Conservation (phyloP, 2,888 invertebrate genomes). For the Rhodophaea formosa region DNA sequence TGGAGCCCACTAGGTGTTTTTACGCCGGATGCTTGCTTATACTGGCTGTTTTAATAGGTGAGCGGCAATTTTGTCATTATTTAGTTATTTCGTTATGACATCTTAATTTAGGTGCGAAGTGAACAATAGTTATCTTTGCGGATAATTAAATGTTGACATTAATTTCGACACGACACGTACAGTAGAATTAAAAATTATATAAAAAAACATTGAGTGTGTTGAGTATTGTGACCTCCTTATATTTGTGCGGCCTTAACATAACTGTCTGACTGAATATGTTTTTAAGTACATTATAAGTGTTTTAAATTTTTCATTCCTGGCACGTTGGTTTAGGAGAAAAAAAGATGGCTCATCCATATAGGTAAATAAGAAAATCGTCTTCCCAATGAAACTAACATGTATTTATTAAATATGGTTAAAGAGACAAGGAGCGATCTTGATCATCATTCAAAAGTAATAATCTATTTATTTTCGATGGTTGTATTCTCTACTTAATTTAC, state of each 20-base stretch:
- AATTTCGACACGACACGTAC: background rate
- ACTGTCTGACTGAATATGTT: background rate
- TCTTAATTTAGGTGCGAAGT: background rate
- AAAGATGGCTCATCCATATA: no score
- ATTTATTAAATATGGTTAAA: no score
- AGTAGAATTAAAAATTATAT: background rate
- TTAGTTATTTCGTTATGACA: constrained; percentile 18
- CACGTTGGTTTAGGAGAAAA: no score
- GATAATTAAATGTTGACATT: constrained; percentile 9
- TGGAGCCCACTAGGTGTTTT: constrained; percentile 53
- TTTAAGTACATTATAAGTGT: background rate
- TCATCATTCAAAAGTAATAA: no score
- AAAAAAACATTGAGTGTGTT: constrained; percentile 6
- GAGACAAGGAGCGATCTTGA: no score
- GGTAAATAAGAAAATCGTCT: no score
- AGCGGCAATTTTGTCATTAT: constrained; percentile 34
- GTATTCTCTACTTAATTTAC: no score
- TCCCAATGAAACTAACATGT: no score
- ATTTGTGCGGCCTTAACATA: constrained; percentile 6
- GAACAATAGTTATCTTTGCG: background rate
- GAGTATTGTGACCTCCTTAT: constrained; percentile 9
- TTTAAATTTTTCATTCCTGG: no score
- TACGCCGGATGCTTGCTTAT: constrained; percentile 55
- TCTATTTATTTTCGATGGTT: no score
- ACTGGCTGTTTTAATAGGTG: constrained; percentile 58